These are phyloP conservation scores for Picathartes gymnocephalus DNA, from an alignment of 2,113 vertebrate species.

Conservation along the genomic window DNA sequence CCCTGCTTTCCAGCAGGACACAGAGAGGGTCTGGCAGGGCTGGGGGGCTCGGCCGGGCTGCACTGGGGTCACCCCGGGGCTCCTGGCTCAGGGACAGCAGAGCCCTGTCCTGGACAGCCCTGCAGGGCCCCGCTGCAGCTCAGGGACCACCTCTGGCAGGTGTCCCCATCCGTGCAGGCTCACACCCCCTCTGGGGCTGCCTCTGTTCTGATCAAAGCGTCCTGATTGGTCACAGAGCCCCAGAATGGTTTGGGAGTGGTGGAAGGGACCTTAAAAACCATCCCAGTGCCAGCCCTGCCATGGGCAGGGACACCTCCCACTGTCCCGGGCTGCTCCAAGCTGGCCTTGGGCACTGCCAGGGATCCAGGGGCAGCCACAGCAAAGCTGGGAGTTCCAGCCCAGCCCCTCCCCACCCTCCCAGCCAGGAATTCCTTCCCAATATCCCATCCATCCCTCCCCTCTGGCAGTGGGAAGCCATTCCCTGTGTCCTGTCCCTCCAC, in stretches of 20 bases:
- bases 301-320: not conserved
- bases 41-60: not conserved
- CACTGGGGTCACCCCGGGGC: not conserved
- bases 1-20: not conserved
- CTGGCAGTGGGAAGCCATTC: not conserved
- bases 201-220: not conserved
- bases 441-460: not conserved
- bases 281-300: not conserved
- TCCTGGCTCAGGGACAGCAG: not conserved
- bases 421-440: not conserved
- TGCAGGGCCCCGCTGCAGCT: not conserved
- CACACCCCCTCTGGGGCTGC: not conserved
- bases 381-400: not conserved
- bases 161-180: not conserved
- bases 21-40: not conserved
- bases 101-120: not conserved
- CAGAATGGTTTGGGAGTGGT: not conserved
- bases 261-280: not conserved
- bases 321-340: not conserved
- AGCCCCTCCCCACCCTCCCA: not conserved
- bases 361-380: not conserved
- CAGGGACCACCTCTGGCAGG: too few relatives aligned
- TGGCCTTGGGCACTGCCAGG: not conserved
- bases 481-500: too few relatives aligned
- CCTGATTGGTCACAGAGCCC: not conserved